Base-by-base conservation (phyloP, 92 coral and sea anemone species). In the Isaurus tuberculatus region DNA sequence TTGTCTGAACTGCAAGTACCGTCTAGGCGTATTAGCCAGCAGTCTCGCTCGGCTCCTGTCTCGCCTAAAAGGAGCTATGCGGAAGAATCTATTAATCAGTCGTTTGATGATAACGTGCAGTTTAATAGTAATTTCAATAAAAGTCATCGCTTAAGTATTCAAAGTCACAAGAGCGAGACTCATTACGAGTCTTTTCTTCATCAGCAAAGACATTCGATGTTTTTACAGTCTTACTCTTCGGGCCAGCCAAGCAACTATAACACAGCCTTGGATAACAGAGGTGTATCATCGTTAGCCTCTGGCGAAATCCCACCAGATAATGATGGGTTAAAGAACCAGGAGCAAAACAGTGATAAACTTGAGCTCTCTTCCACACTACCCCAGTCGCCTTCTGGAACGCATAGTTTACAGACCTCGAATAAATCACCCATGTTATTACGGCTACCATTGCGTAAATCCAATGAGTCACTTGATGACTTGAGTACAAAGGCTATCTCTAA, bases 121-220 rank as follows among this genome's bases (percentile, higher is more conserved):
- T n/a, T n/a, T n/a, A 28, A 27, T 2, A 44, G 25, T 36, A 58
- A 20, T 32, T n/a, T 43, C 0, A n/a, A 60, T 0, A 29, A 70
- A 11, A 16, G 81, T 2, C 44, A 84, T 66, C 44, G 86, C 33
- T 51, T 79, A 17, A 5, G 29, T 4, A 57, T 58, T 14, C 68
- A 57, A 8, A 19, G 79, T 33, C 81, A 43, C 51, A 91, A 78
- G 85, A 86, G 91, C 27, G 90, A 91, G 68, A 79, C 98, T 0
- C 95, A 89, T 15, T 77, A 79, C 23, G 75, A 85, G 9, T 87
- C 86, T 49, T 88, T 91, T 70, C 86, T 89, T 31, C 93, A 89
- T 17, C 98, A 94, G 34, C 95, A 94, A 68, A 66, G 91, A 3
- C 92, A 86, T 36, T 93, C 97, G 14, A 69, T 93, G 94, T 75